Evolutionary conservation across 1,140 invertebrate species (phyloP).

Genomic region (Galleria mellonella): DNA sequence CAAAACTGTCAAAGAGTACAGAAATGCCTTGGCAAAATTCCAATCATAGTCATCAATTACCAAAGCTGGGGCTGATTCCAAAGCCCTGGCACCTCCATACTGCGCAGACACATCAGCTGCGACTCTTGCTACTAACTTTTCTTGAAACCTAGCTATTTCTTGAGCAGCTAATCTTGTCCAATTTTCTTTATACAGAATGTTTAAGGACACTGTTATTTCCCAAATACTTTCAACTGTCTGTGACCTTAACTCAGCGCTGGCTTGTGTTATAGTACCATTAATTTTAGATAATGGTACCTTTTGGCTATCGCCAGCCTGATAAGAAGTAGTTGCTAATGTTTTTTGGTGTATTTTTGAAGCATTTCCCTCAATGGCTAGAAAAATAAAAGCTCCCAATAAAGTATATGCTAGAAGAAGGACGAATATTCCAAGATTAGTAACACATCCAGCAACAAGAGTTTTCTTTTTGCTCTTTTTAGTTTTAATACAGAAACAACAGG

Average conservation of each 20-base stretch:
- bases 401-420: conserved; percentile 92
- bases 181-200: conserved; percentile 95
- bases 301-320: conserved; percentile 63
- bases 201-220: conserved; percentile 95
- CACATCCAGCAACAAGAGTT: conserved; percentile 80
- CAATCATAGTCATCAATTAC: conserved; percentile 83
- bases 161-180: conserved; percentile 91
- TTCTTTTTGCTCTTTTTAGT: conserved; percentile 78
- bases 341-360: conserved; percentile 79
- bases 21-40: conserved; percentile 94
- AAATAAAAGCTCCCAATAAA: conserved; percentile 91
- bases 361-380: conserved; percentile 90
- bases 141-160: conserved; percentile 92
- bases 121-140: conserved; percentile 86
- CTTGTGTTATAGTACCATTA: conserved; percentile 54
- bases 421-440: conserved; percentile 93
- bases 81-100: conserved; percentile 59
- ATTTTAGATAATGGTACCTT: conserved; percentile 51
- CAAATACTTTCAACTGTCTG: conserved; percentile 92
- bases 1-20: conserved; percentile 96
- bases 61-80: conserved; percentile 66
- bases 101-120: conserved; percentile 80
- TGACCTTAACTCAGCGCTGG: conserved; percentile 72
- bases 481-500: conserved; percentile 80
- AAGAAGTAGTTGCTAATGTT: conserved; percentile 77